A percentile compares a stretch with the other conserved stretches of the same genome.
Evolutionary conservation across 2,113 vertebrate species (phyloP).

Genomic region (Halcyon malimbica): DNA sequence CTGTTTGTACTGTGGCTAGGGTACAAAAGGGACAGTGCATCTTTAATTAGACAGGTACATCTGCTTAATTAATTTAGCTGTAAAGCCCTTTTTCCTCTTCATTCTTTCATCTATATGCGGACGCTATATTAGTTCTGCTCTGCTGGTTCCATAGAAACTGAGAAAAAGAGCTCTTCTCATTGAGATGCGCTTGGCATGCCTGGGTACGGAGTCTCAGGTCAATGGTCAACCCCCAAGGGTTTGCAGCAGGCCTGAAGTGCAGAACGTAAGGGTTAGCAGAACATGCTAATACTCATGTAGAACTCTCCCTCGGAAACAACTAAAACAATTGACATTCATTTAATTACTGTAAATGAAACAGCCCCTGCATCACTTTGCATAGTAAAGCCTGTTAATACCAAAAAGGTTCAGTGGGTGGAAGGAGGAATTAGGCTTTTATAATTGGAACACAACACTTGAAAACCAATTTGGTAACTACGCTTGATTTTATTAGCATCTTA

Average conservation of each 20-base stretch:
- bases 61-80: constrained; percentile 89
- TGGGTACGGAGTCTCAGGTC: constrained; percentile 79
- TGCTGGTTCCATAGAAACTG: constrained; percentile 70
- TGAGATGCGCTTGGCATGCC: constrained; percentile 76
- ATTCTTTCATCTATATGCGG: constrained; percentile 71
- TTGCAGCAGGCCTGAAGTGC: constrained; percentile 60
- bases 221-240: constrained; percentile 74
- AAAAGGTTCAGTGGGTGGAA: constrained; percentile 55
- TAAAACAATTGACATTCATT: constrained; percentile 80
- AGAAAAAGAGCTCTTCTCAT: constrained; percentile 70
- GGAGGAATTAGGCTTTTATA: constrained; percentile 60
- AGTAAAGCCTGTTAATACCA: constrained; percentile 58
- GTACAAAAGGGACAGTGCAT: constrained; percentile 65
- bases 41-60: constrained; percentile 76
- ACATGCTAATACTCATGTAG: constrained; percentile 83
- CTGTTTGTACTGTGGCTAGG: constrained; percentile 65
- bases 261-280: constrained; percentile 80
- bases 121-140: constrained; percentile 84
- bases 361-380: constrained; percentile 73
- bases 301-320: constrained; percentile 75
- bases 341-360: constrained; percentile 86
- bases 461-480: constrained; percentile 46
- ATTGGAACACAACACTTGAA: constrained; percentile 54
- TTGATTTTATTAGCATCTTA: constrained; percentile 71
- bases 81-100: constrained; percentile 77